Evolutionary conservation across 2,797 vertebrate species (phyloP).

Genomic region (Macrochelys suwanniensis): DNA sequence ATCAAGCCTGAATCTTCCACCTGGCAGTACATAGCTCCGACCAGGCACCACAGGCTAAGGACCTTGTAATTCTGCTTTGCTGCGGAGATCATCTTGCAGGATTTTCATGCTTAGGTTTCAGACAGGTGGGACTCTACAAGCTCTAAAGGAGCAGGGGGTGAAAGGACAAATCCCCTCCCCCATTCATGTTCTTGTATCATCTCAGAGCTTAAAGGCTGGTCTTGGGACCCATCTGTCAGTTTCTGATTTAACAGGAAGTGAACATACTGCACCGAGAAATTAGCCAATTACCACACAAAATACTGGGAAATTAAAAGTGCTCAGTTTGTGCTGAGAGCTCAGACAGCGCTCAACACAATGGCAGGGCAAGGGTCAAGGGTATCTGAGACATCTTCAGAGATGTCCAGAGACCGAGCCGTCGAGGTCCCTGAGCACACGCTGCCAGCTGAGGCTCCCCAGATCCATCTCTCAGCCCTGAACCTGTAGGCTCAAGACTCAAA

Average conservation of each 20-base stretch:
- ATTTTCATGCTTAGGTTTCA: neutral
- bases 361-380: neutral
- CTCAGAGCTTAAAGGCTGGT: neutral
- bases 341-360: neutral
- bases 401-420: neutral
- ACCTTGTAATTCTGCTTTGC: neutral
- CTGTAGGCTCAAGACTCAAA: neutral
- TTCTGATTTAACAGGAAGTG: neutral
- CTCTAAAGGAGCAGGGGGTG: neutral
- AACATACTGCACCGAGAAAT: neutral
- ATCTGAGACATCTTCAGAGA: neutral
- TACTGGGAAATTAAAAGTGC: neutral
- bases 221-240: rapidly evolving
- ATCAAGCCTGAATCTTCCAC: neutral
- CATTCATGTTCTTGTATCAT: neutral
- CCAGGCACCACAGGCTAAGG: neutral
- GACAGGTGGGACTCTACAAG: neutral
- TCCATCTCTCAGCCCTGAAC: constrained; percentile 29
- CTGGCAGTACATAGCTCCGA: neutral
- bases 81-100: neutral
- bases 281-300: neutral
- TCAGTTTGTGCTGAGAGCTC: neutral
- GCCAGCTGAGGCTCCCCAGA: constrained; percentile 17
- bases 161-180: neutral
- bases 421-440: neutral